Percentiles rank a stretch among this genome's conserved stretches.
Conservation (phyloP, 1,140 invertebrate species). For the Drosophila busckii region DNA sequence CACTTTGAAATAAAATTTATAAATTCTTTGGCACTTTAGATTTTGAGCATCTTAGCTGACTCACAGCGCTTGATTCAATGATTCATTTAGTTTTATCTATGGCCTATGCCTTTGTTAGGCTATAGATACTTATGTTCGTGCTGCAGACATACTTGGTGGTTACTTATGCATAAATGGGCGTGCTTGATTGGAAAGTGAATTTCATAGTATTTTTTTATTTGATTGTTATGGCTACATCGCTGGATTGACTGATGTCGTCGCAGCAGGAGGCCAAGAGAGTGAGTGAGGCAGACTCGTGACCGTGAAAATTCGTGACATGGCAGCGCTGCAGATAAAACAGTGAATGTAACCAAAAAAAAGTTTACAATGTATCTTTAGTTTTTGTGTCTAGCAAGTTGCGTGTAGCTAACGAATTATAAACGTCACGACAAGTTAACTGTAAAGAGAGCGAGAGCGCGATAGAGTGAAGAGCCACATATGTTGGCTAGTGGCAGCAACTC, state of each 20-base stretch:
- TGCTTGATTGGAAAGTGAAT: conserved; percentile 68
- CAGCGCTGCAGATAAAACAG: conserved; percentile 20
- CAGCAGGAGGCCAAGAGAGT: not conserved
- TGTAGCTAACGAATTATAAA: conserved; percentile 22
- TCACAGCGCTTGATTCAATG: too few species aligned
- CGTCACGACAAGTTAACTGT: conserved; percentile 24
- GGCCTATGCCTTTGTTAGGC: too few species aligned
- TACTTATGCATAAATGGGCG: conserved; percentile 45
- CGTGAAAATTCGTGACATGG: conserved; percentile 61
- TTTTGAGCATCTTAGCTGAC: too few species aligned
- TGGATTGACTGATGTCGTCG: conserved; percentile 2
- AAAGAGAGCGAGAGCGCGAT: too few species aligned
- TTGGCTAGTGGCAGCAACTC: too few species aligned
- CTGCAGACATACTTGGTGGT: not conserved
- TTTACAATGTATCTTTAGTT: conserved; percentile 11
- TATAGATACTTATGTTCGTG: too few species aligned
- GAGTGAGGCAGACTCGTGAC: conserved; percentile 36
- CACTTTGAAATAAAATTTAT: too few species aligned
- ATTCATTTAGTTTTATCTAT: too few species aligned
- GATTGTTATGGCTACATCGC: conserved; percentile 20
- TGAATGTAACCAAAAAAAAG: conserved; percentile 31
- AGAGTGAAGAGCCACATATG: too few species aligned
- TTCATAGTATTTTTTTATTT: conserved; percentile 42
- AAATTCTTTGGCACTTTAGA: too few species aligned
- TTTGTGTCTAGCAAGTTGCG: conserved; percentile 15